These are phyloP conservation scores for Leptinotarsa defecta DNA, from an alignment of 1,140 invertebrate species.

Conservation along the genomic window DNA sequence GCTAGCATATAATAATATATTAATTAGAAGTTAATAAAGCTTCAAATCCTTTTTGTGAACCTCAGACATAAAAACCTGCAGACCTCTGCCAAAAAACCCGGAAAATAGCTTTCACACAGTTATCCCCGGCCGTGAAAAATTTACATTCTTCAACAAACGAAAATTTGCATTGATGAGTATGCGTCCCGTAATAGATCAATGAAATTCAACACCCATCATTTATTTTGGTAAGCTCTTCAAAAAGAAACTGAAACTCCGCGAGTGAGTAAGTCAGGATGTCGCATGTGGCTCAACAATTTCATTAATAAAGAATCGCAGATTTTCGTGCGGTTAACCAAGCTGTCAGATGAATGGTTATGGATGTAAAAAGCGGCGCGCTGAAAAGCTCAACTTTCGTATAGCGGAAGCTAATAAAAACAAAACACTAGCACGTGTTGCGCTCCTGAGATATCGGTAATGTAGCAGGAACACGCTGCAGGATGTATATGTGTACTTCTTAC, in stretches of 20 bases:
- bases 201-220: too few relatives aligned
- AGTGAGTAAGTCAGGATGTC: conserved; percentile 5
- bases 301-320: neutral
- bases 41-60: too few relatives aligned
- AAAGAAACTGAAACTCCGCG: neutral
- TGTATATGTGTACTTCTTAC: conserved; percentile 28
- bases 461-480: conserved; percentile 32
- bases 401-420: conserved; percentile 43
- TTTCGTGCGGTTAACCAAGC: conserved; percentile 1
- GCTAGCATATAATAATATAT: too few relatives aligned
- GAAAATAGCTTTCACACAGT: too few relatives aligned
- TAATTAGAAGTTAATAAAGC: too few relatives aligned
- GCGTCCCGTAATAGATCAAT: too few relatives aligned
- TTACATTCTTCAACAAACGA: too few relatives aligned
- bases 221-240: neutral
- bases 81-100: too few relatives aligned
- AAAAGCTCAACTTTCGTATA: conserved; percentile 12
- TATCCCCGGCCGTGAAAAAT: too few relatives aligned
- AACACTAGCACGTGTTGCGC: conserved; percentile 41
- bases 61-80: too few relatives aligned
- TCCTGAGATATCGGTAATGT: conserved; percentile 1
- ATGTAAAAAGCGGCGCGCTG: conserved; percentile 1
- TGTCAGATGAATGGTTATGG: conserved; percentile 5
- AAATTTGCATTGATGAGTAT: too few relatives aligned
- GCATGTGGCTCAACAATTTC: neutral